Percentiles rank a stretch among this genome's conserved stretches.
Evolutionary conservation across 2,888 invertebrate species (phyloP).

Genomic region (Drosophila ezoana): DNA sequence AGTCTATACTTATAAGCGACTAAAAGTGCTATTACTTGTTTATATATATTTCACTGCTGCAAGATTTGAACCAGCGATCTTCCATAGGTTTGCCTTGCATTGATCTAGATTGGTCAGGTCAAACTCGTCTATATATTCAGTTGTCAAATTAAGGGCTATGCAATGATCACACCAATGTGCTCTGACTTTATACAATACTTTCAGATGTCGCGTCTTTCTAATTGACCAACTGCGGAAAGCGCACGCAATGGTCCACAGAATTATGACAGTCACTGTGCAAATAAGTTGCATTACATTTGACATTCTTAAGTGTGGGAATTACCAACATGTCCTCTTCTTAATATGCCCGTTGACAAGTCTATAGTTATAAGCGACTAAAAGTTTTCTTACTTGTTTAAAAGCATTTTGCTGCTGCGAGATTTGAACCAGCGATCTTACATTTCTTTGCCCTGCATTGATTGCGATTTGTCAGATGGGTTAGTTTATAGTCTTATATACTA

Average conservation of each 20-base stretch:
- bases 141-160: constrained; percentile 74
- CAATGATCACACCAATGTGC: constrained; percentile 30
- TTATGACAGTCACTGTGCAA: constrained; percentile 59
- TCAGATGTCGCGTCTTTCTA: constrained; percentile 58
- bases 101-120: too few relatives aligned
- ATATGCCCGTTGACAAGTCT: not conserved
- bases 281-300: constrained; percentile 33
- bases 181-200: constrained; percentile 25
- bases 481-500: too few relatives aligned
- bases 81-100: too few relatives aligned
- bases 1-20: not conserved
- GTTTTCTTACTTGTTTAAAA: too few relatives aligned
- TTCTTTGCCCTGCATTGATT: too few relatives aligned
- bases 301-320: constrained; percentile 34
- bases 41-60: too few relatives aligned
- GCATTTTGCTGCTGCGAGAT: too few relatives aligned
- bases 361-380: not conserved
- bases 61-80: too few relatives aligned
- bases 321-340: not conserved
- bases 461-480: too few relatives aligned
- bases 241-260: constrained; percentile 16
- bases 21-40: too few relatives aligned
- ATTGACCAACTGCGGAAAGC: constrained; percentile 45
- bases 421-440: too few relatives aligned
- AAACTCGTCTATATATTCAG: constrained; percentile 40